These are phyloP conservation scores for Paradisaea rubra DNA, from an alignment of 2,113 vertebrate species.

Conservation along the genomic window DNA sequence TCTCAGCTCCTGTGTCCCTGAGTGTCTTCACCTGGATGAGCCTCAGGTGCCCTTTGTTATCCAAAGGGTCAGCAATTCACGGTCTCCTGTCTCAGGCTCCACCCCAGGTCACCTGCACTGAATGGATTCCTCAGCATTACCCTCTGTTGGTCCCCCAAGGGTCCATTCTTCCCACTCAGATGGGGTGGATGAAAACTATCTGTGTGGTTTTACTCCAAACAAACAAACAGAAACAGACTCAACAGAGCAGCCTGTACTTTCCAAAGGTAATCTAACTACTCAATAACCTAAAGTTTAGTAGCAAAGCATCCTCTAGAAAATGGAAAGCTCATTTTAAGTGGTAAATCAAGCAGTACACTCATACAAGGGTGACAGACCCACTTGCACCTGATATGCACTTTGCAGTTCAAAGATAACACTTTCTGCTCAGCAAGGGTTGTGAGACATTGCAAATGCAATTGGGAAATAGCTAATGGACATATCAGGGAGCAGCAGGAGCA, in stretches of 20 bases:
- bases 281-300: not conserved
- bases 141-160: not conserved
- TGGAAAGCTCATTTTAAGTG: not conserved
- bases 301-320: not conserved
- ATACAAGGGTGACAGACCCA: not conserved
- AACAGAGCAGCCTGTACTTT: not conserved
- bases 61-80: not conserved
- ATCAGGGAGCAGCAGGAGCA: not conserved
- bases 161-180: not conserved
- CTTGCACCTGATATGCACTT: not conserved
- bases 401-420: not conserved
- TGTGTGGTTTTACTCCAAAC: not conserved
- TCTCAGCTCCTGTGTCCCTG: not conserved
- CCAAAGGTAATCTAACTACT: not conserved
- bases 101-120: not conserved
- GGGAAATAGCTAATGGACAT: not conserved
- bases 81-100: fast-evolving
- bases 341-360: not conserved
- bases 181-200: not conserved
- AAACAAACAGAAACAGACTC: not conserved
- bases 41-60: not conserved
- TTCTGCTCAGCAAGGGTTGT: not conserved
- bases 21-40: not conserved
- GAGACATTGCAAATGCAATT: not conserved
- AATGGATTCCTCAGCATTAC: not conserved